phyloP scores from a whole-genome alignment of 1,140 invertebrate species.

The Orius insidiosus region DNA sequence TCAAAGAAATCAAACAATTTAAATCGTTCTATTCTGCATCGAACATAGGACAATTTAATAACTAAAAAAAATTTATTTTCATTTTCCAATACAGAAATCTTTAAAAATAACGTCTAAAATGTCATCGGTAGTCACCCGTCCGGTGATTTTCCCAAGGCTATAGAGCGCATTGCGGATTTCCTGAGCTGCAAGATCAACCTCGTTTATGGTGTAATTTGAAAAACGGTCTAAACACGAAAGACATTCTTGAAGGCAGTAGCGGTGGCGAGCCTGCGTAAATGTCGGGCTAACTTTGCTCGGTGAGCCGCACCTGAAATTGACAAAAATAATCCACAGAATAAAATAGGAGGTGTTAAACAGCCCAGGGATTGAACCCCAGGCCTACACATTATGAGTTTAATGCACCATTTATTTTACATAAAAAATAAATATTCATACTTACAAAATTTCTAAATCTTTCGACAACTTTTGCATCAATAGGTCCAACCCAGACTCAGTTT shows the following conservation, averaged over 20 bases:
- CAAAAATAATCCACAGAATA: slow-evolving; percentile 13
- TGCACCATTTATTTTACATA: too few species aligned
- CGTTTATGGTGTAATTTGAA: slow-evolving; percentile 24
- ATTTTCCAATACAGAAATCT: slow-evolving; percentile 83
- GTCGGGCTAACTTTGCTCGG: slow-evolving; percentile 39
- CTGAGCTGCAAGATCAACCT: slow-evolving; percentile 50
- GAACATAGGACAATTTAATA: too few species aligned
- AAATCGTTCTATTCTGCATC: too few species aligned
- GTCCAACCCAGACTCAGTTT: slow-evolving; percentile 35
- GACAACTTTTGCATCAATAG: slow-evolving; percentile 36
- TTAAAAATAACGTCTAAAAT: slow-evolving; percentile 69
- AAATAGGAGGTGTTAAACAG: too few species aligned
- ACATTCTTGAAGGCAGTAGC: slow-evolving; percentile 39
- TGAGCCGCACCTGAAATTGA: slow-evolving; percentile 39
- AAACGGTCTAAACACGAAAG: slow-evolving; percentile 32
- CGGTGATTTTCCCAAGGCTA: slow-evolving; percentile 58
- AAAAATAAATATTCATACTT: too few species aligned
- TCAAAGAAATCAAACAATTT: too few species aligned
- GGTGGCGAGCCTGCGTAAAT: slow-evolving; percentile 44
- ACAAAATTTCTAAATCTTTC: slow-evolving; percentile 37
- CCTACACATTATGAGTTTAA: too few species aligned
- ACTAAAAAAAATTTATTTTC: too few species aligned
- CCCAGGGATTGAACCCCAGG: too few species aligned
- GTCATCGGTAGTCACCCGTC: slow-evolving; percentile 54
- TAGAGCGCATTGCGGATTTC: slow-evolving; percentile 43